These are phyloP conservation scores for Brachylomia viminalis DNA, from an alignment of 2,888 invertebrate species.

Conservation along the genomic window DNA sequence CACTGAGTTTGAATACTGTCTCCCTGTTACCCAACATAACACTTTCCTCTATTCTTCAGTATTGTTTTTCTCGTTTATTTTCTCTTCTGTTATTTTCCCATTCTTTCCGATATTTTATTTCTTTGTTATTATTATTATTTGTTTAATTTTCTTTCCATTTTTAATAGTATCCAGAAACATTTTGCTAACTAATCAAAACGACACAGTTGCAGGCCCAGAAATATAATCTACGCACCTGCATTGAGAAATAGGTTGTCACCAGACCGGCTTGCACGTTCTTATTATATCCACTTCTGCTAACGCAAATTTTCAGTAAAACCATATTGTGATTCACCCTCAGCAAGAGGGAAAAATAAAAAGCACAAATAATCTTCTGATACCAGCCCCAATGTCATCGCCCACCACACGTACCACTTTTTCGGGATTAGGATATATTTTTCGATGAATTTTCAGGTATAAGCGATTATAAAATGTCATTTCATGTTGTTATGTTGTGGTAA, in stretches of 20 bases:
- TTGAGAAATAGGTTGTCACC: neutral
- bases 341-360: constrained; percentile 29
- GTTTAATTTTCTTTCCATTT: neutral
- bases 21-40: too few species aligned
- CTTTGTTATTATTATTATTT: neutral
- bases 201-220: neutral
- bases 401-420: constrained; percentile 22
- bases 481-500: neutral
- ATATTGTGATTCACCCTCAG: neutral
- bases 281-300: neutral
- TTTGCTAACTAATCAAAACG: neutral
- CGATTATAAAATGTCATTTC: constrained; percentile 4
- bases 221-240: too few species aligned
- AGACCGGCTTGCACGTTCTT: neutral
- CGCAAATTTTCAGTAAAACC: neutral
- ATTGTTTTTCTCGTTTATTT: too few species aligned
- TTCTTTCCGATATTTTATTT: neutral
- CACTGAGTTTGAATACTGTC: too few species aligned
- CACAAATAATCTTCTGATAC: constrained; percentile 34
- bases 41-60: neutral
- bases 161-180: neutral
- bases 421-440: constrained; percentile 32
- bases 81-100: neutral
- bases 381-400: constrained; percentile 27
- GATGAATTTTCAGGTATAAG: constrained; percentile 39